Conservation (phyloP, 2,113 vertebrate genomes). For the Phaetusa simplex region DNA sequence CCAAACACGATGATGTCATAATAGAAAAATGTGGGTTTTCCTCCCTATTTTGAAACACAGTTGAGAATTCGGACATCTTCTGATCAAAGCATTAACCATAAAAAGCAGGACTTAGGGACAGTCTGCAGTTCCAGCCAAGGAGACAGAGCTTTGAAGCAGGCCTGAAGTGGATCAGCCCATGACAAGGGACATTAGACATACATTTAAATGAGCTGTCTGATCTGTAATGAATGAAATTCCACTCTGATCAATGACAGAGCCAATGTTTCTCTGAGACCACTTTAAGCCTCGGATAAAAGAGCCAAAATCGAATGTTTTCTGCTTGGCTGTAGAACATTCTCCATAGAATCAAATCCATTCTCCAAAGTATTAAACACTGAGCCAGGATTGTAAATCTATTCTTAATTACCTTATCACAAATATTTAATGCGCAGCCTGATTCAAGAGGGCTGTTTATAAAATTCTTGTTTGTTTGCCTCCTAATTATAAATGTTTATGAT, state of each 20-base stretch:
- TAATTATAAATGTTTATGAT: constrained; percentile 72
- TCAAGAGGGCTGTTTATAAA: constrained; percentile 73
- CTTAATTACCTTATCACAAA: constrained; percentile 72
- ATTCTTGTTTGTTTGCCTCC: constrained; percentile 68
- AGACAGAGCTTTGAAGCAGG: constrained; percentile 43
- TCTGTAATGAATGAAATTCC: constrained; percentile 41
- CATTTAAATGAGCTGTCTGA: constrained; percentile 49
- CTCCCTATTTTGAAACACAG: not conserved
- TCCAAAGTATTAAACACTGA: constrained; percentile 40
- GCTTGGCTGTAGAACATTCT: constrained; percentile 30
- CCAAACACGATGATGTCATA: not conserved
- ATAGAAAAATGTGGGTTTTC: not conserved
- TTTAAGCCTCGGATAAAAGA: constrained; percentile 48
- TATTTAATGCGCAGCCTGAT: constrained; percentile 66
- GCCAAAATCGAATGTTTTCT: constrained; percentile 20
- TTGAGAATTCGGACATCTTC: not conserved
- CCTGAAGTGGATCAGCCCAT: constrained; percentile 19
- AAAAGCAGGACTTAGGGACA: not conserved
- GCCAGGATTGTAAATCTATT: constrained; percentile 64
- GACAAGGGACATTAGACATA: constrained; percentile 27
- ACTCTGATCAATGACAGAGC: constrained; percentile 29
- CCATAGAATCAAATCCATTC: constrained; percentile 51
- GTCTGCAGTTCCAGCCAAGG: not conserved
- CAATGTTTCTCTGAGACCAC: constrained; percentile 24
- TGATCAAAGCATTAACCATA: constrained; percentile 5